Base-by-base conservation (phyloP, 2,113 vertebrate genomes). In the Rallus limicola region DNA sequence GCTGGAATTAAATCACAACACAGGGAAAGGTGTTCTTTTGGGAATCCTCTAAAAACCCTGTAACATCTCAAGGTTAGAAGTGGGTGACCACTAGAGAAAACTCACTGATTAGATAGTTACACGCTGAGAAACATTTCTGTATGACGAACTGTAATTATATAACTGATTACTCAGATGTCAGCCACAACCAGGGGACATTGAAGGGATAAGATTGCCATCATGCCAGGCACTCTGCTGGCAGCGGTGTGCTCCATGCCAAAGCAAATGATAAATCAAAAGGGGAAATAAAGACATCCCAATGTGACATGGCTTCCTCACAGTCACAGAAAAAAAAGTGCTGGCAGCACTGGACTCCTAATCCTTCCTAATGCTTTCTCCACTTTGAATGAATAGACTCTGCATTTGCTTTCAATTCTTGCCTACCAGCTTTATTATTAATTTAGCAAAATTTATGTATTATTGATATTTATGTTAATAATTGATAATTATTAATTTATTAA, bases 391-490 rank as follows among this genome's bases (percentile, higher is more conserved):
- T 75, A 0, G 2, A 75, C 48, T 81, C 60, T 13, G 7, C 64
- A 70, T 92, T 86, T 92, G n/a, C 48, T 86, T 94, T 86, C 79
- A 46, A 11, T 78, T 78, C 40, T 81, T 74, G 5, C 48, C 36
- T 38, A 34, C 42, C 4, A 13, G 10, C 7, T 81, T 68, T 60
- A 71, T 95, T 36, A 93, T 56, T 94, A 91, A 85, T 96, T 93
- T 89, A 67, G 46, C 83, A 92, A 5, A 31, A 83, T 44, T 50
- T 52, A 81, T 94, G 9, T 78, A 88, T 93, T 88, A 94, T 92
- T 95, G 10, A 90, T 62, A 40, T 28, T 53, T 7, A 16, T 72
- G 38, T 86, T 65, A 86, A 91, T 92, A 83, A 93, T 81, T 91
- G 18, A 83, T 74, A 69, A 21, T 48, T 70, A 48, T 53, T 90